Evolutionary conservation across 2,888 invertebrate species (phyloP).

Genomic region (Plebejus anna): DNA sequence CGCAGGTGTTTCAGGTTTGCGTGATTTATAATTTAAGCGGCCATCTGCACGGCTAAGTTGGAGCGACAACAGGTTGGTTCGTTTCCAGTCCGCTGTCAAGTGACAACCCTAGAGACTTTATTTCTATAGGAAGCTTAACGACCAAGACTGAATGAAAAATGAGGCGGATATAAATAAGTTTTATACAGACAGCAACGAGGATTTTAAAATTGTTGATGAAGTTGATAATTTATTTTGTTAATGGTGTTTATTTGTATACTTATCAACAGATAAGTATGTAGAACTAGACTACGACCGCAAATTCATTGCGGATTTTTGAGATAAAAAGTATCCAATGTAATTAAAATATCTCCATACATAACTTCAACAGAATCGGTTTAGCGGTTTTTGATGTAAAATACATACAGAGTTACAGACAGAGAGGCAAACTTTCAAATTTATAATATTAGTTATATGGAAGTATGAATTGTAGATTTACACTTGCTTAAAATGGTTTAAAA

Average conservation of each 20-base stretch:
- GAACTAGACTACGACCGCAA: too few species aligned
- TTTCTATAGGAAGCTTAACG: conserved; percentile 18
- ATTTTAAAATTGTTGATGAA: not conserved
- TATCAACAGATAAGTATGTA: too few species aligned
- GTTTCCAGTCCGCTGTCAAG: conserved; percentile 24
- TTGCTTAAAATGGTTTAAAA: too few species aligned
- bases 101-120: conserved; percentile 20
- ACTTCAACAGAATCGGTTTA: too few species aligned
- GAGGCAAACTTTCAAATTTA: too few species aligned
- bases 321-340: too few species aligned
- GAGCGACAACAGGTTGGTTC: conserved; percentile 30
- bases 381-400: too few species aligned
- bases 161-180: conserved; percentile 11
- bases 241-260: not conserved
- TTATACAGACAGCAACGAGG: not conserved
- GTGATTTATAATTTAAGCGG: conserved; percentile 66
- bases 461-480: too few species aligned
- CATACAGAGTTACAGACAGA: too few species aligned
- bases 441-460: too few species aligned
- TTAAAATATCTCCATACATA: too few species aligned
- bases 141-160: conserved; percentile 18
- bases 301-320: too few species aligned
- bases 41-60: conserved; percentile 41
- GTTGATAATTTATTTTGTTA: not conserved
- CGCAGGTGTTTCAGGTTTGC: conserved; percentile 59